These are phyloP conservation scores for Venturia canescens DNA, from an alignment of 1,140 invertebrate genomes.

Conservation along the genomic window DNA sequence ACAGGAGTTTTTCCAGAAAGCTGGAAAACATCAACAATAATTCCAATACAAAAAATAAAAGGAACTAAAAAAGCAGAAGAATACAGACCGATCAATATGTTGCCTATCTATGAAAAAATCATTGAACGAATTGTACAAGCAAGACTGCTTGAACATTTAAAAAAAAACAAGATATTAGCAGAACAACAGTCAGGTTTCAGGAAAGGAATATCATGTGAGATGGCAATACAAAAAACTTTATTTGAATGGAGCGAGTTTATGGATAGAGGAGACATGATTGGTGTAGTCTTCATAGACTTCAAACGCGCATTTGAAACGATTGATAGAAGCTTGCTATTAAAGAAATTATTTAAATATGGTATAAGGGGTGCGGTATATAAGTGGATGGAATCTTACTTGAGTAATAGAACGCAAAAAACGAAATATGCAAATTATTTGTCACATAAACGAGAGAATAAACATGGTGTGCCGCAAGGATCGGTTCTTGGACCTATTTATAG, in stretches of 20 bases:
- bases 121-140: no score
- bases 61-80: slow-evolving; percentile 51
- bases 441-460: no score
- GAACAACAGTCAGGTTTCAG: slow-evolving; percentile 50
- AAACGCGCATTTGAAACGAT: slow-evolving; percentile 53
- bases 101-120: no score
- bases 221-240: neutral
- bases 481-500: slow-evolving; percentile 40
- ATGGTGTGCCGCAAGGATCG: slow-evolving; percentile 37
- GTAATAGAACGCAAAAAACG: slow-evolving; percentile 32
- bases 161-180: slow-evolving; percentile 41
- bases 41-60: slow-evolving; percentile 53
- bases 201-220: slow-evolving; percentile 34
- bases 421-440: slow-evolving; percentile 19
- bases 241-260: slow-evolving; percentile 43
- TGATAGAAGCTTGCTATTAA: slow-evolving; percentile 39
- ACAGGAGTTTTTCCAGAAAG: slow-evolving; percentile 40
- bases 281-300: slow-evolving; percentile 43
- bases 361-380: slow-evolving; percentile 34
- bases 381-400: slow-evolving; percentile 47
- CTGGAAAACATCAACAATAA: no score
- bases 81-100: slow-evolving; percentile 54
- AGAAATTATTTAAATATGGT: slow-evolving; percentile 36
- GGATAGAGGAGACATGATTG: no score
- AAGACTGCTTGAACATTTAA: slow-evolving; percentile 48